These are phyloP conservation scores for Synergus laeviventris DNA, from an alignment of 2,888 invertebrate species.

Conservation along the genomic window DNA sequence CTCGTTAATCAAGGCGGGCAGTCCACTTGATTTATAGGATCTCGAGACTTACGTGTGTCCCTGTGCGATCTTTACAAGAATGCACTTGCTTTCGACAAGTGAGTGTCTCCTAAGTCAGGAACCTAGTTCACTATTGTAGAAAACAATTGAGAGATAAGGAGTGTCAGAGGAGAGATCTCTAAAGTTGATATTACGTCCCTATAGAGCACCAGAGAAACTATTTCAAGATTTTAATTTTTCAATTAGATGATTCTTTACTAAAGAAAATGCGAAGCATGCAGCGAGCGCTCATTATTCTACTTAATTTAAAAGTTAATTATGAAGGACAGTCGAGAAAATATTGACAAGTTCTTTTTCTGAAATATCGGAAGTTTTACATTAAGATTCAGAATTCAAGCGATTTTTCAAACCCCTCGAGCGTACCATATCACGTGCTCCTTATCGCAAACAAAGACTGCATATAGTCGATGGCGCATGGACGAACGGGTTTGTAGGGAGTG, in stretches of 20 bases:
- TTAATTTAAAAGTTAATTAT: background rate
- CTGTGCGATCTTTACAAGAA: slow-evolving; percentile 8
- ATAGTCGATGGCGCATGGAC: slow-evolving; percentile 5
- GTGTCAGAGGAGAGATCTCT: background rate
- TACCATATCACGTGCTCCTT: slow-evolving; percentile 35
- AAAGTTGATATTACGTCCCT: background rate
- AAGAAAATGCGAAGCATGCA: too few relatives aligned
- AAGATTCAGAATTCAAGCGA: slow-evolving; percentile 16
- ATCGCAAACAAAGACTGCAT: slow-evolving; percentile 39
- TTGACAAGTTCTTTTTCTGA: background rate
- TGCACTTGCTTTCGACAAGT: background rate
- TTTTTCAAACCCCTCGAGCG: slow-evolving; percentile 31
- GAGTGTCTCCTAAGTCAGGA: background rate
- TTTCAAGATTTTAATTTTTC: background rate
- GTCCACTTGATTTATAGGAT: slow-evolving; percentile 33
- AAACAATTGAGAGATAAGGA: background rate
- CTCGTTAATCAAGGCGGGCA: slow-evolving; percentile 33
- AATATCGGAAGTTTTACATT: slow-evolving; percentile 28
- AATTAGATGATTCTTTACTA: too few relatives aligned
- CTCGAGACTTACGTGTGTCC: slow-evolving; percentile 19
- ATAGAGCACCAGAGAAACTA: background rate
- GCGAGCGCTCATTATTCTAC: too few relatives aligned
- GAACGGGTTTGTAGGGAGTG: slow-evolving; percentile 26
- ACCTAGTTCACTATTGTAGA: background rate
- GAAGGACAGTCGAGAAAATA: background rate